Percentiles rank a stretch among this genome's conserved stretches.
phyloP scores from a whole-genome alignment of 2,888 invertebrate species.

The Drosophila anceps region DNA sequence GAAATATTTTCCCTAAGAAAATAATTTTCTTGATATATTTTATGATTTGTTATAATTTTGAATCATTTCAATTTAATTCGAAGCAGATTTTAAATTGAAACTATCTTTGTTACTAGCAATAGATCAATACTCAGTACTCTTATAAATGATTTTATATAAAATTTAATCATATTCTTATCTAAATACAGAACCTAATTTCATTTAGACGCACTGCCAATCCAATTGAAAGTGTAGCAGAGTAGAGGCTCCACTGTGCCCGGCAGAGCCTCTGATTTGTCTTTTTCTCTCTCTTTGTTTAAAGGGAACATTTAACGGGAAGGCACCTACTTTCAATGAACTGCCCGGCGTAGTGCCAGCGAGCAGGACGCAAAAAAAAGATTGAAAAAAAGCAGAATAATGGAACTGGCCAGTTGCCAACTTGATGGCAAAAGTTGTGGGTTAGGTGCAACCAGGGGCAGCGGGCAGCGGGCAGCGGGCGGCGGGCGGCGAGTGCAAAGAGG shows the following conservation, averaged over 20 bases:
- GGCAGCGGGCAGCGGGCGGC: conserved; percentile 20
- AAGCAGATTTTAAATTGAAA: background rate
- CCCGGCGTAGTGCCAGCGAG: conserved; percentile 33
- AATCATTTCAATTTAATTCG: background rate
- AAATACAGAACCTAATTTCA: background rate
- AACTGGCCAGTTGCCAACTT: conserved; percentile 67
- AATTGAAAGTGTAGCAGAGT: background rate
- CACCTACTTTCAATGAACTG: conserved; percentile 76
- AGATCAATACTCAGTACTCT: too few relatives aligned
- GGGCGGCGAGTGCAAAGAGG: conserved; percentile 78
- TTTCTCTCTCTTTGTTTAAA: conserved; percentile 31
- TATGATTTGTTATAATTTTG: too few relatives aligned
- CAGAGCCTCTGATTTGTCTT: background rate
- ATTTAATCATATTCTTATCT: background rate
- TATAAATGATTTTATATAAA: too few relatives aligned
- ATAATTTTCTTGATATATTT: background rate
- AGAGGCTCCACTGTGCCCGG: conserved; percentile 21
- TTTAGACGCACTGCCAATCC: background rate
- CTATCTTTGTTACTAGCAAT: too few relatives aligned
- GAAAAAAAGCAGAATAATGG: conserved; percentile 26
- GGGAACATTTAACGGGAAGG: conserved; percentile 37
- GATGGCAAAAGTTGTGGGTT: conserved; percentile 70
- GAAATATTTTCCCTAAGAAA: too few relatives aligned
- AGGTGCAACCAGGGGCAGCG: conserved; percentile 48
- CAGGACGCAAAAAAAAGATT: conserved; percentile 14